Percentiles rank a stretch among this genome's conserved stretches.
Evolutionary conservation across 2,113 vertebrate genomes (phyloP).

Genomic region (Erinaceus europaeus): DNA sequence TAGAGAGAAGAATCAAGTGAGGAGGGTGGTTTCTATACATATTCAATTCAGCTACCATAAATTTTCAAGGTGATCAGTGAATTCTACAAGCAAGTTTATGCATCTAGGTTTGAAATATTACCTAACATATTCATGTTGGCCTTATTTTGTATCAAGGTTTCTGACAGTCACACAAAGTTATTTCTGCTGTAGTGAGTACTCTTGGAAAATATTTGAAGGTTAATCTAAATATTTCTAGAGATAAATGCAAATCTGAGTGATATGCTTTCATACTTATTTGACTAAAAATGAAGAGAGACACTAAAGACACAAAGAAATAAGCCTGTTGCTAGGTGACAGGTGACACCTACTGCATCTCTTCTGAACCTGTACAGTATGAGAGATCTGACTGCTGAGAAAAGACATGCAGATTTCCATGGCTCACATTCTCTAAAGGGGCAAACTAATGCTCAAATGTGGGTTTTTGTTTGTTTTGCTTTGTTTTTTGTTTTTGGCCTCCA

Average conservation of each 20-base stretch:
- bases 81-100: neutral
- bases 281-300: conserved; percentile 72
- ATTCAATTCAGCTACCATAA: conserved; percentile 27
- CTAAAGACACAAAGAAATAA: conserved; percentile 62
- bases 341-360: conserved; percentile 66
- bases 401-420: neutral
- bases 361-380: conserved; percentile 73
- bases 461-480: neutral
- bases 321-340: conserved; percentile 80
- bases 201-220: conserved; percentile 65
- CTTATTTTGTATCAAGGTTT: neutral
- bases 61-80: neutral
- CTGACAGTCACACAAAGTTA: conserved; percentile 23
- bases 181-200: conserved; percentile 47
- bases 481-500: neutral
- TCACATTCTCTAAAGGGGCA: neutral
- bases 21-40: conserved; percentile 24
- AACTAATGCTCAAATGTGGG: neutral
- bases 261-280: conserved; percentile 66
- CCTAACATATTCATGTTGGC: neutral
- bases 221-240: conserved; percentile 77
- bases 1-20: neutral
- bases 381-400: conserved; percentile 43
- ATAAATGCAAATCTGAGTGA: conserved; percentile 73
- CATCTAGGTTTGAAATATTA: neutral